Conservation (phyloP, 30 jellyfish, hydroid and myxozoan genomes). For the Sanderia malayensis region DNA sequence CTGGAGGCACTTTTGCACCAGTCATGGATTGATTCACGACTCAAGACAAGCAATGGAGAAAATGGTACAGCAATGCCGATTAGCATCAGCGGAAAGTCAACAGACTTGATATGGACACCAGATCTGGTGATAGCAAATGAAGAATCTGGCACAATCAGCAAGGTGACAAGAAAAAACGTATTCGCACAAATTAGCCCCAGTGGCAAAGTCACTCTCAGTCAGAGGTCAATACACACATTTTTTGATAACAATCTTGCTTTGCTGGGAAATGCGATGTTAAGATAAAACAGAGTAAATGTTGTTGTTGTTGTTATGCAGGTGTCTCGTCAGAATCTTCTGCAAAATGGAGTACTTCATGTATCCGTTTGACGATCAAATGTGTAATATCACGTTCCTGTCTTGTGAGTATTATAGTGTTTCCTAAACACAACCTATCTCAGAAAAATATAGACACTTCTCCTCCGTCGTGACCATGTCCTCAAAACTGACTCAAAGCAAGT, state of each 20-base stretch:
- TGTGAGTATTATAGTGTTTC: too few species aligned
- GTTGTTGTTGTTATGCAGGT: slow-evolving; percentile 20
- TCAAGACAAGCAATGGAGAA: neutral
- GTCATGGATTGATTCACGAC: neutral
- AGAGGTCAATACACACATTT: neutral
- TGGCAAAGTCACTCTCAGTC: neutral
- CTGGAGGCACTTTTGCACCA: neutral
- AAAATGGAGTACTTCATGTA: slow-evolving; percentile 28
- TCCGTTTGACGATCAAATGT: slow-evolving; percentile 60
- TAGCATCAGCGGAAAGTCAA: neutral
- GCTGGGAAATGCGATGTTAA: too few species aligned
- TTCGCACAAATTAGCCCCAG: neutral
- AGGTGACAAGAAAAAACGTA: neutral
- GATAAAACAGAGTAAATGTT: too few species aligned
- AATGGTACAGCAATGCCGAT: neutral
- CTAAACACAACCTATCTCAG: too few species aligned
- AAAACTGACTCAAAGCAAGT: too few species aligned
- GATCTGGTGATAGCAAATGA: neutral
- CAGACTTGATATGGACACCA: slow-evolving; percentile 1
- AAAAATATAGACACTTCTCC: too few species aligned
- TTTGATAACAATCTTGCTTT: too few species aligned
- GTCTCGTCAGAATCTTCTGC: slow-evolving; percentile 28
- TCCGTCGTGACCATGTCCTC: too few species aligned
- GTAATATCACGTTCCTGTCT: slow-evolving; percentile 32
- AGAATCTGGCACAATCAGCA: neutral